Evolutionary conservation across 2,888 invertebrate genomes (phyloP).

Genomic region (Temnothorax unifasciatus): DNA sequence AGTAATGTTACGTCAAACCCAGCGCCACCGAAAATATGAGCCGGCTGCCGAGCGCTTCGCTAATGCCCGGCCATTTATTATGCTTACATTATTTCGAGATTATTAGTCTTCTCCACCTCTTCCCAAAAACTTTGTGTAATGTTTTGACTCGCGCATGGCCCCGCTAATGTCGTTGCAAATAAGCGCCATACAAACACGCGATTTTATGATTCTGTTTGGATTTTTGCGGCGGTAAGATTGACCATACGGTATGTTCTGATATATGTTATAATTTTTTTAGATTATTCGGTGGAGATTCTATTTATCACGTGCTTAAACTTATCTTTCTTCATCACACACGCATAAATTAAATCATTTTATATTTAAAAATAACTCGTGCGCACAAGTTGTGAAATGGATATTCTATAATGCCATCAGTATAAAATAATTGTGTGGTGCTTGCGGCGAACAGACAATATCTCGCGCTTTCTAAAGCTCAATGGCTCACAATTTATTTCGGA

Average conservation of each 20-base stretch:
- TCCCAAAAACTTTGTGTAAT: conserved; percentile 79
- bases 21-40: conserved; percentile 86
- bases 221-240: conserved; percentile 1
- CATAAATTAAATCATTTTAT: conserved; percentile 13
- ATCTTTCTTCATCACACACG: not conserved
- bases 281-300: not conserved
- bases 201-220: conserved; percentile 34
- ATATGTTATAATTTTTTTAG: not conserved
- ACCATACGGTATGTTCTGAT: not conserved
- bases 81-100: conserved; percentile 86
- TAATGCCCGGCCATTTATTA: conserved; percentile 85
- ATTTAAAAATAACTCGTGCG: not conserved
- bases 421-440: conserved; percentile 15
- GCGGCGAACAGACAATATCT: not conserved
- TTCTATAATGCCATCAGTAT: conserved; percentile 19
- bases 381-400: not conserved
- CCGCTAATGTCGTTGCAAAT: conserved; percentile 71
- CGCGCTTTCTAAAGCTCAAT: conserved; percentile 7
- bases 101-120: conserved; percentile 83
- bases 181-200: conserved; percentile 41
- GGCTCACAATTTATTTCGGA: conserved; percentile 33
- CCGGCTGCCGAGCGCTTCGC: conserved; percentile 84
- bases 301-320: not conserved
- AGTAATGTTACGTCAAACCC: conserved; percentile 86
- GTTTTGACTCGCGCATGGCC: conserved; percentile 76